A percentile compares a stretch with the other conserved stretches of the same genome.
Evolutionary conservation across 2,888 invertebrate species (phyloP).

Genomic region (Cheilosia vernalis): DNA sequence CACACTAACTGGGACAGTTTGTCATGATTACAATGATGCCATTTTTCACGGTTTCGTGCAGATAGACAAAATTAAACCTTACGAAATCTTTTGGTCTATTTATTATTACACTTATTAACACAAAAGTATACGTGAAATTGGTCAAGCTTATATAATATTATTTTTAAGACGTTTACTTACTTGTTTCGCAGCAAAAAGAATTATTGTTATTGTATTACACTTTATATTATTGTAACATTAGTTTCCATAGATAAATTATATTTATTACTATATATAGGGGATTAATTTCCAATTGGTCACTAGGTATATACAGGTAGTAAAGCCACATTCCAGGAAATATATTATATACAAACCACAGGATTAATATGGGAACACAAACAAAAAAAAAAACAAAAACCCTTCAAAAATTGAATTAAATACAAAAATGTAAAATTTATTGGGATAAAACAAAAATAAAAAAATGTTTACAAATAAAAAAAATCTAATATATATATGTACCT

Average conservation of each 20-base stretch:
- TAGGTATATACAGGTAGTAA: background rate
- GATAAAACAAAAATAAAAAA: constrained; percentile 13
- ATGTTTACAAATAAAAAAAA: background rate
- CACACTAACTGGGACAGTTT: no score
- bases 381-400: background rate
- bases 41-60: no score
- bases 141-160: no score
- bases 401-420: background rate
- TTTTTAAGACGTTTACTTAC: background rate
- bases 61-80: no score
- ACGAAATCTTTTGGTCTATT: no score
- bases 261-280: background rate
- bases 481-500: no score
- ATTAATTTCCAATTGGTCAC: background rate
- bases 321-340: background rate
- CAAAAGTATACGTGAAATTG: no score
- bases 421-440: constrained; percentile 30
- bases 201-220: background rate
- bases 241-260: background rate
- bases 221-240: background rate
- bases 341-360: background rate
- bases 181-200: background rate
- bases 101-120: no score
- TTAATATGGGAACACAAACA: background rate
- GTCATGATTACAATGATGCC: no score